These are phyloP conservation scores for Syngnathoides biaculeatus DNA, from an alignment of 2,113 vertebrate genomes.

Conservation along the genomic window DNA sequence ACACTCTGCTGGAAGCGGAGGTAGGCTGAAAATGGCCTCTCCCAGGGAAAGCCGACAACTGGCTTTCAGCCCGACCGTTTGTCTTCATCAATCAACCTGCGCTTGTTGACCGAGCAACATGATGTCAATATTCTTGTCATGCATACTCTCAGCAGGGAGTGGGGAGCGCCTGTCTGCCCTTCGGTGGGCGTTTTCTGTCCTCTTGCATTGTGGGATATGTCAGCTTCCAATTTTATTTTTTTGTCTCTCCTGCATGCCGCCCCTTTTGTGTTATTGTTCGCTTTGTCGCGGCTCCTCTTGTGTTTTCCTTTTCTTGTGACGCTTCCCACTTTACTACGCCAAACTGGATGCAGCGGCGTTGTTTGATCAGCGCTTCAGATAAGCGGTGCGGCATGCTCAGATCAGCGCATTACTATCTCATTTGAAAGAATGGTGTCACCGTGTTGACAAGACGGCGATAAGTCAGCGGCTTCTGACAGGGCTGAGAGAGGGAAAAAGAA, in stretches of 20 bases:
- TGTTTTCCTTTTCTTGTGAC: constrained; percentile 68
- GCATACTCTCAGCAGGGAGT: constrained; percentile 73
- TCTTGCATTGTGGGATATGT: constrained; percentile 68
- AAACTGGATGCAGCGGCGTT: constrained; percentile 64
- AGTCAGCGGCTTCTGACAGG: constrained; percentile 74
- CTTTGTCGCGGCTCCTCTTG: constrained; percentile 59
- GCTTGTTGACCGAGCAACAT: constrained; percentile 84
- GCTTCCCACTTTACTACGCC: constrained; percentile 68
- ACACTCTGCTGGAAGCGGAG: constrained; percentile 58
- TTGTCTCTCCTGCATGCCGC: constrained; percentile 4
- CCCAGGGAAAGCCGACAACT: constrained; percentile 73
- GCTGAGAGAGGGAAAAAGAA: constrained; percentile 12
- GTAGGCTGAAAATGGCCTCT: constrained; percentile 68
- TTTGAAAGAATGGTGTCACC: constrained; percentile 79
- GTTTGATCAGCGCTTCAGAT: constrained; percentile 76
- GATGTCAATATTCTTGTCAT: constrained; percentile 85
- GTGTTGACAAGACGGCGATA: constrained; percentile 74
- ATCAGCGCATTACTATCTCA: constrained; percentile 71
- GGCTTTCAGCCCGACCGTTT: constrained; percentile 77
- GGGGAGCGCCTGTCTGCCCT: constrained; percentile 66
- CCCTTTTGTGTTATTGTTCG: constrained; percentile 49
- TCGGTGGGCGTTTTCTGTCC: constrained; percentile 73
- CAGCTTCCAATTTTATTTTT: constrained; percentile 61
- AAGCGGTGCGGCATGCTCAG: constrained; percentile 63
- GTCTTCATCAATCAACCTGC: constrained; percentile 81